These are phyloP conservation scores for Rhinophrynus dorsalis DNA, from an alignment of 2,797 vertebrate species.

Conservation along the genomic window DNA sequence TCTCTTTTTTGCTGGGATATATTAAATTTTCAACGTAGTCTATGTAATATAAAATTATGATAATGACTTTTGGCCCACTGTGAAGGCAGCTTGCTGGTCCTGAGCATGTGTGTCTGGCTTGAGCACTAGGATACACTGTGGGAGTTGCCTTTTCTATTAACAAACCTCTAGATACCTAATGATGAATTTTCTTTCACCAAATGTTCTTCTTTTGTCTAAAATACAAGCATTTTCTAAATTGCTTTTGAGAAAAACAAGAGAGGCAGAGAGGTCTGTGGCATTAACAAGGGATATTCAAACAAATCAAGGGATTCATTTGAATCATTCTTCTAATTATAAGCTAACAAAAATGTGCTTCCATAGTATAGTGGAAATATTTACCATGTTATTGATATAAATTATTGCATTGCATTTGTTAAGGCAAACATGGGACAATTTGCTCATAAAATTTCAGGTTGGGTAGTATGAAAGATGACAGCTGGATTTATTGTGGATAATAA, in stretches of 20 bases:
- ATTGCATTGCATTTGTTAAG: constrained; percentile 61
- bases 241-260: constrained; percentile 94
- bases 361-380: constrained; percentile 69
- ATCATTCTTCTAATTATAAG: constrained; percentile 88
- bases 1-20: constrained; percentile 96
- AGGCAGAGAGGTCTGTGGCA: constrained; percentile 84
- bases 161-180: constrained; percentile 99
- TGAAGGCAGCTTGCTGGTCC: constrained; percentile 97
- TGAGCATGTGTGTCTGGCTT: constrained; percentile 97
- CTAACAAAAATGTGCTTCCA: constrained; percentile 74
- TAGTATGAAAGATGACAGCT: constrained; percentile 56
- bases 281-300: constrained; percentile 84
- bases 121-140: constrained; percentile 94
- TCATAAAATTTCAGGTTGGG: constrained; percentile 61
- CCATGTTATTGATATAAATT: constrained; percentile 62
- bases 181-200: constrained; percentile 99
- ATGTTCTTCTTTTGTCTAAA: constrained; percentile 97
- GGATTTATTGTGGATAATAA: constrained; percentile 60
- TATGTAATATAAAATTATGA: constrained; percentile 99
- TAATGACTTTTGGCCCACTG: constrained; percentile 97
- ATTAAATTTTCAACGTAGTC: constrained; percentile 96
- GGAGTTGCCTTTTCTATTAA: constrained; percentile 99
- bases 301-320: constrained; percentile 90
- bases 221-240: constrained; percentile 98
- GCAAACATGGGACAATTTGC: constrained; percentile 59